Conservation (phyloP, 2,888 invertebrate species). For the Hydropsyche betteni region DNA sequence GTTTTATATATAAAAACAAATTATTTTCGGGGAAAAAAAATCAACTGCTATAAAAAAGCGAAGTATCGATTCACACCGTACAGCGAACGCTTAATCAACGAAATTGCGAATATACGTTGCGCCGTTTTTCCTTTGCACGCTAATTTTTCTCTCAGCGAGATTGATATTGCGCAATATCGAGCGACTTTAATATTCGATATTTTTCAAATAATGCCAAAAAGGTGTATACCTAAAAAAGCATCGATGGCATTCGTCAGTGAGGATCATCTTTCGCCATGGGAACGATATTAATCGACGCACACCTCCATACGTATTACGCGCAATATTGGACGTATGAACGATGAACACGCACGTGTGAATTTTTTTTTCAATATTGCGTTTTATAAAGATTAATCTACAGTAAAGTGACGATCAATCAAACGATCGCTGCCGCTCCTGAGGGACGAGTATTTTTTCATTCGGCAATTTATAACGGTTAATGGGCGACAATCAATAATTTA, state of each 20-base stretch:
- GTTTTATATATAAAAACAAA: no score
- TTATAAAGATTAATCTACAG: not conserved
- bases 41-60: no score
- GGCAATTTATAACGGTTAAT: not conserved
- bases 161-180: conserved; percentile 18
- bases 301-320: not conserved
- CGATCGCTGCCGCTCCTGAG: not conserved
- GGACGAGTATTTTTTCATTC: not conserved
- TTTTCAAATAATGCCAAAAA: not conserved
- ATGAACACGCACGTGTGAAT: not conserved
- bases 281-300: conserved; percentile 21
- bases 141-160: conserved; percentile 13
- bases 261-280: conserved; percentile 26
- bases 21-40: no score
- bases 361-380: conserved; percentile 14
- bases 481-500: conserved; percentile 17
- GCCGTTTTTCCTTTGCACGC: not conserved
- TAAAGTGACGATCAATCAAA: conserved; percentile 21
- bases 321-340: not conserved
- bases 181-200: conserved; percentile 16
- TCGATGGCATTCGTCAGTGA: not conserved
- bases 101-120: conserved; percentile 12
- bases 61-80: not conserved
- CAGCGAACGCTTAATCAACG: conserved; percentile 8
- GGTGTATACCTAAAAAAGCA: not conserved